Conservation (phyloP, 2,797 vertebrate genomes). For the Molossus alvarezi region DNA sequence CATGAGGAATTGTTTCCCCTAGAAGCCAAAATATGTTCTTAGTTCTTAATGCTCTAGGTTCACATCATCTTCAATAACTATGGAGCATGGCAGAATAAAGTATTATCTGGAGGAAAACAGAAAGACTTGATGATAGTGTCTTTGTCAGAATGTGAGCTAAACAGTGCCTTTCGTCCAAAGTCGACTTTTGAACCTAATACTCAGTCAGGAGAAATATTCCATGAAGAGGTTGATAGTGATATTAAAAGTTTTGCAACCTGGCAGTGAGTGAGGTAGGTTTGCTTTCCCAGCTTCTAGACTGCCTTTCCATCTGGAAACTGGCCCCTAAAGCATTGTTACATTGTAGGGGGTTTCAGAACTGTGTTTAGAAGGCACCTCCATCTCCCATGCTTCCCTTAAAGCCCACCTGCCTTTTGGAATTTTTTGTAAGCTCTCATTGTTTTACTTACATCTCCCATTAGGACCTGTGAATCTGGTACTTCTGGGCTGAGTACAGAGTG, state of each 20-base stretch:
- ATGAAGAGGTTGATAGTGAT: background rate
- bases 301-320: background rate
- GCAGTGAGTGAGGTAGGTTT: background rate
- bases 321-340: background rate
- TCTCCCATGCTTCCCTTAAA: background rate
- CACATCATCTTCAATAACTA: background rate
- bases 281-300: background rate
- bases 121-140: background rate
- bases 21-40: background rate
- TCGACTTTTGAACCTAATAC: background rate
- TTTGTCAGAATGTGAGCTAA: background rate
- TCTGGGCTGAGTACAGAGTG: background rate
- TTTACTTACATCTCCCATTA: background rate
- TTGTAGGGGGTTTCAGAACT: background rate
- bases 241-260: conserved; percentile 13
- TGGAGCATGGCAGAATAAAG: background rate
- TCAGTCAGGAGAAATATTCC: background rate
- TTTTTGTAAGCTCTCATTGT: background rate
- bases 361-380: background rate
- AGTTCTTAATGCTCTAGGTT: background rate
- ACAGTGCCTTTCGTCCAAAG: background rate
- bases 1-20: background rate
- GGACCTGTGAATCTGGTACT: background rate
- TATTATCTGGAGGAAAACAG: background rate
- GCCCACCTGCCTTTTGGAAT: background rate